These are phyloP conservation scores for Jaculus jaculus DNA, from an alignment of 2,113 vertebrate species.

Conservation along the genomic window DNA sequence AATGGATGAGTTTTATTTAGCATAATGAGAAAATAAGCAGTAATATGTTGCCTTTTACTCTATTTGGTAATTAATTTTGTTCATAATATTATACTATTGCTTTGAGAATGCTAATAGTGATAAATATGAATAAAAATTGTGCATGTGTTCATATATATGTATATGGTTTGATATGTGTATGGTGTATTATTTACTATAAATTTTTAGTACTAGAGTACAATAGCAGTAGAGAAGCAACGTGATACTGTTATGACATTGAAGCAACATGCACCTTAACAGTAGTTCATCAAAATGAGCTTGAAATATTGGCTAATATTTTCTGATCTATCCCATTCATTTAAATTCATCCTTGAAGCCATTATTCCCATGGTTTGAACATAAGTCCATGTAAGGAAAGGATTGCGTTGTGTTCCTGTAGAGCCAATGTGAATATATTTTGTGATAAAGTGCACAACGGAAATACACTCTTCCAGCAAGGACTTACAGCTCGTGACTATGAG, in stretches of 20 bases:
- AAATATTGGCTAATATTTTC: neutral
- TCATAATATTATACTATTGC: neutral
- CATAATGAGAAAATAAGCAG: neutral
- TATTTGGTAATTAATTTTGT: neutral
- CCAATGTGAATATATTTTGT: neutral
- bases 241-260: too few relatives aligned
- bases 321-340: neutral
- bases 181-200: too few relatives aligned
- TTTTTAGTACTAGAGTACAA: neutral
- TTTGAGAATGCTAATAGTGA: neutral
- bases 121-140: neutral
- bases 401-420: neutral
- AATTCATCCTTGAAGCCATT: neutral
- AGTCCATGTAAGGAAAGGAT: neutral
- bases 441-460: neutral
- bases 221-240: too few relatives aligned
- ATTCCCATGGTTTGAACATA: neutral
- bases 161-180: neutral
- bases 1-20: neutral
- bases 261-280: neutral
- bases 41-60: neutral
- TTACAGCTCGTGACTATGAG: neutral
- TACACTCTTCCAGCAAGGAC: rapidly evolving
- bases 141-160: neutral
- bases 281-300: neutral